Evolutionary conservation across 2,888 invertebrate species (phyloP).

Genomic region (Acanthosepion esculentum): DNA sequence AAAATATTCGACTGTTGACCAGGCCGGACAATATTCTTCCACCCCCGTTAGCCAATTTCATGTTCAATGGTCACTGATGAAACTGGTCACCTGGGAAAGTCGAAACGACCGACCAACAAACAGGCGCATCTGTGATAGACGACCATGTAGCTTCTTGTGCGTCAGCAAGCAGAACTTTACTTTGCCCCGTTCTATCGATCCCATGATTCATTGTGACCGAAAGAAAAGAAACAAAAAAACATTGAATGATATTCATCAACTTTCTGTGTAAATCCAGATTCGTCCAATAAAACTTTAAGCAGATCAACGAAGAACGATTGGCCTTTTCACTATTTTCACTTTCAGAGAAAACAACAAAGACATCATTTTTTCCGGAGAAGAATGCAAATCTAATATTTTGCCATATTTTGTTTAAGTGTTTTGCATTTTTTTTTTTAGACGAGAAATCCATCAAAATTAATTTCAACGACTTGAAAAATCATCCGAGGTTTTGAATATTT

Average conservation of each 20-base stretch:
- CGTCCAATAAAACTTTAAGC: neutral
- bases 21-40: constrained; percentile 20
- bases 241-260: neutral
- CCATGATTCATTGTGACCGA: constrained; percentile 21
- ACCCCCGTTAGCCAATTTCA: constrained; percentile 34
- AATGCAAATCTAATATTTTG: no score
- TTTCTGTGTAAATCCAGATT: constrained; percentile 5
- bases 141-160: no score
- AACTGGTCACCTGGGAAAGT: neutral
- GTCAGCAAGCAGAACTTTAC: neutral
- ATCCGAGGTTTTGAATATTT: no score
- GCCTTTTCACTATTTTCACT: neutral
- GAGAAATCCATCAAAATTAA: no score
- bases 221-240: neutral
- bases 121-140: no score
- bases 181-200: neutral
- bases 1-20: neutral
- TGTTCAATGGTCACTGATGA: constrained; percentile 12
- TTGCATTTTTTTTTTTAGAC: no score
- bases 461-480: no score
- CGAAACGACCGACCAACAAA: neutral
- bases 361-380: no score
- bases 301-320: neutral
- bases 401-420: no score
- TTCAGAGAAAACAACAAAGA: neutral